Base-by-base conservation (phyloP, 2,797 vertebrate genomes). In the Hafferia zeledoni region DNA sequence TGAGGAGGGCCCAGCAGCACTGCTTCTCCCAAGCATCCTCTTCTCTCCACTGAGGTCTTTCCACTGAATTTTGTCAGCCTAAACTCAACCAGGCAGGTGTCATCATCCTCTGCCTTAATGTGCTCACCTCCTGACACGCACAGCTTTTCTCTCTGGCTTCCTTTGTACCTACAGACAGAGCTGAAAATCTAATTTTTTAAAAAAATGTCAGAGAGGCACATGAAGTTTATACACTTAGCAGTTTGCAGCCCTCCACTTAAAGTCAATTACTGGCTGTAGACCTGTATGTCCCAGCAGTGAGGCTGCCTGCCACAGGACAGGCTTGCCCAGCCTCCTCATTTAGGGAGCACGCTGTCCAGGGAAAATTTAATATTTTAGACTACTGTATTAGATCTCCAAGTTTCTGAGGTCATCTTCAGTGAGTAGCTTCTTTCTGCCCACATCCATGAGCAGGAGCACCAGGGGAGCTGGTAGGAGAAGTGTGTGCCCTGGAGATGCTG, bases 21-120 rank as follows among this genome's bases (percentile, higher is more conserved):
- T 49, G 31, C 64, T 56, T 77, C 74, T 89, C 56, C 39, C 0
- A 4, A 47, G 33, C 68, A 63, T 72, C 61, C 47, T 85, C 74
- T 61, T 83, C 52, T 75, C 60, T 94, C 44, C 24, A 3, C 27
- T 0, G 53, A 67, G 67, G 65, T 80, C 69, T 71, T 44, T 59
- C 63, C 35, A 67, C 49, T 87, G 96, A 96, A 91, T 91, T 96
- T 93, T 90, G 82, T 96, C 95, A 93, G 64, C 68, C 61, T 93
- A 94, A 97, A 97, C 95, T 94, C 87, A 91, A 92, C 80, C 90
- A 95, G 96, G 91, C 95, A 97, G 94, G 93, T 96, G 94, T 94
- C 95, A 95, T 22, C 78, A 24, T 53, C 1, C 0, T 64, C 87
- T 94, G 53, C 93, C 79, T 86, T 97, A 79, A 93, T 91, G 59